Conservation (phyloP, 53 echinoderm and acorn worm genomes). For the Patiria pectinifera region DNA sequence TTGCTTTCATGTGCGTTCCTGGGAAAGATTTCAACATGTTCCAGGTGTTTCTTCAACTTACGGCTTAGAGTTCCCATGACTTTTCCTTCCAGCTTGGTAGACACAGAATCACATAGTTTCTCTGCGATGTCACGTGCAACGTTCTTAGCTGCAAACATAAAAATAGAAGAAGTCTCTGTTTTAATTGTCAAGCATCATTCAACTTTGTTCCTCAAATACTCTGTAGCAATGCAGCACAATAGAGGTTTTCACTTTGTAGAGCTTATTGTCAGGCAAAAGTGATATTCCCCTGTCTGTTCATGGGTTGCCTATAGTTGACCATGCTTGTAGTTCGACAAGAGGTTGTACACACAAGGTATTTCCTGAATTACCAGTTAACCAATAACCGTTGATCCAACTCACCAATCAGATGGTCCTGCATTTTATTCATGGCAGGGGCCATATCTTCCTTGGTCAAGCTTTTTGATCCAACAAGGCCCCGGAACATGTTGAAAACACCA, state of each 20-base stretch:
- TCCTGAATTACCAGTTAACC: no score
- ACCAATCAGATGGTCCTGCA: slow-evolving; percentile 98
- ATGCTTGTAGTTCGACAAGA: no score
- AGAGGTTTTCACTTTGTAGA: no score
- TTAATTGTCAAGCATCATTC: no score
- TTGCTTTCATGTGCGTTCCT: not conserved
- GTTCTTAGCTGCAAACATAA: slow-evolving; percentile 83
- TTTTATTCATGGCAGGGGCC: slow-evolving; percentile 90
- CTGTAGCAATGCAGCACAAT: not conserved
- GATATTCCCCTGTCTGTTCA: no score
- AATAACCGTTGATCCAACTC: not conserved
- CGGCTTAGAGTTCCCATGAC: slow-evolving; percentile 96
- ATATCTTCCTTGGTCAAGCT: slow-evolving; percentile 90
- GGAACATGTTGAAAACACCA: slow-evolving; percentile 99
- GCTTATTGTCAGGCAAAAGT: no score
- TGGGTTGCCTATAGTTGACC: no score
- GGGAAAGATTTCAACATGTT: not conserved
- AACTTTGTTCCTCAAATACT: not conserved
- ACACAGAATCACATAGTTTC: slow-evolving; percentile 96
- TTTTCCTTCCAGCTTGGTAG: slow-evolving; percentile 97
- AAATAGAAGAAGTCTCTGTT: slow-evolving; percentile 10
- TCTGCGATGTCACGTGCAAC: slow-evolving; percentile 99
- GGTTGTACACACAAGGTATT: no score
- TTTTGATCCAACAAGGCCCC: slow-evolving; percentile 96
- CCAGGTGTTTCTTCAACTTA: slow-evolving; percentile 65